Percentiles rank a stretch among this genome's conserved stretches.
These are phyloP conservation scores for Rhynchonycteris naso DNA, from an alignment of 2,797 vertebrate genomes.

Conservation along the genomic window DNA sequence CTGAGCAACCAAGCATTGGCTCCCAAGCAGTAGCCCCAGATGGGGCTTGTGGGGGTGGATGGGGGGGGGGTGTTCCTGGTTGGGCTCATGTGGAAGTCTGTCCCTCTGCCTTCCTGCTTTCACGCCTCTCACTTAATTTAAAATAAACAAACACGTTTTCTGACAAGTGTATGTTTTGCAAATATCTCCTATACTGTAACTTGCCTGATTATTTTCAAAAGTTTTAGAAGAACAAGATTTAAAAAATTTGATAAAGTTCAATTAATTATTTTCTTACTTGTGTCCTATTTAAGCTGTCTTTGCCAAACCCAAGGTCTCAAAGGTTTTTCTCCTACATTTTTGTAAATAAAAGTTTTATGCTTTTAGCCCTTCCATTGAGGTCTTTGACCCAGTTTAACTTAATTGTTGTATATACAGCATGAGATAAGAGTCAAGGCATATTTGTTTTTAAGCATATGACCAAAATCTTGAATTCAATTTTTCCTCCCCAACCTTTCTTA, in stretches of 20 bases:
- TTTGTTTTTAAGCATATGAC: background rate
- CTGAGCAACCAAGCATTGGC: too few relatives aligned
- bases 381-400: background rate
- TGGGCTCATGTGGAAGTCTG: too few relatives aligned
- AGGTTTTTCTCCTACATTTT: background rate
- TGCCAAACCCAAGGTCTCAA: background rate
- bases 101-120: too few relatives aligned
- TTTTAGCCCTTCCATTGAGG: background rate
- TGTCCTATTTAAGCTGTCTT: background rate
- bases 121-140: too few relatives aligned
- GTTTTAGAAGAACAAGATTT: background rate
- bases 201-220: conserved; percentile 13
- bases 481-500: background rate
- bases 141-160: background rate
- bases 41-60: too few relatives aligned
- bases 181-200: background rate
- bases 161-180: background rate
- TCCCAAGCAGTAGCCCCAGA: too few relatives aligned
- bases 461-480: background rate
- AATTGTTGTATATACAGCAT: background rate
- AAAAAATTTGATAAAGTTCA: background rate
- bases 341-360: background rate
- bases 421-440: background rate
- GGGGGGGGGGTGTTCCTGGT: too few relatives aligned
- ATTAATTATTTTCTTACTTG: conserved; percentile 13